Conservation (phyloP, 2,888 invertebrate species). For the Drosophila algonquin region DNA sequence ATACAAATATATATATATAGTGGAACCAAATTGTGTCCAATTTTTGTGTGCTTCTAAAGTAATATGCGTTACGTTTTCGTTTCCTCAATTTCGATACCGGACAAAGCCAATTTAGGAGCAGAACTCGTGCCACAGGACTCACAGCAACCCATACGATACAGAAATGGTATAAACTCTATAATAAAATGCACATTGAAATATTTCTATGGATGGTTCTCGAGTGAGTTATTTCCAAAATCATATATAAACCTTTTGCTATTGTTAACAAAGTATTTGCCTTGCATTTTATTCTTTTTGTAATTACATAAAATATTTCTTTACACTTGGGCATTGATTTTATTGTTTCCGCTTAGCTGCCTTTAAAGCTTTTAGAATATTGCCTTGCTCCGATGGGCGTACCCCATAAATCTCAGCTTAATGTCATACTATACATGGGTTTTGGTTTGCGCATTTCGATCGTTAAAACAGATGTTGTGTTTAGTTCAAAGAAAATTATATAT, state of each 20-base stretch:
- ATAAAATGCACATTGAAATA: neutral
- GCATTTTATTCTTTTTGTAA: conserved; percentile 3
- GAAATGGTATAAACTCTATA: neutral
- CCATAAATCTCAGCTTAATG: neutral
- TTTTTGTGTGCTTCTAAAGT: conserved; percentile 17
- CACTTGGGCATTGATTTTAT: conserved; percentile 11
- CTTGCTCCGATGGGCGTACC: neutral
- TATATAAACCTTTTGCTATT: conserved; percentile 10
- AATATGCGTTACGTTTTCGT: conserved; percentile 11
- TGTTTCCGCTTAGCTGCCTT: neutral
- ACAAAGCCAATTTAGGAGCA: conserved; percentile 29
- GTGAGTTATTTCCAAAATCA: conserved; percentile 7
- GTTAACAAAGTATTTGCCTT: conserved; percentile 10
- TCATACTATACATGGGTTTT: conserved; percentile 1
- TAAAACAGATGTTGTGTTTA: conserved; percentile 20
- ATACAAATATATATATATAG: conserved; percentile 5
- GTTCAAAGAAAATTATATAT: conserved; percentile 26
- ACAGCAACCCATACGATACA: neutral
- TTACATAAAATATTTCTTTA: conserved; percentile 14
- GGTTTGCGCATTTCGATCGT: conserved; percentile 8
- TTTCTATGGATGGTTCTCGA: neutral
- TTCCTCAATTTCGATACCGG: conserved; percentile 40
- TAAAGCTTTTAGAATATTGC: conserved; percentile 29
- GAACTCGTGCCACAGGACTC: neutral
- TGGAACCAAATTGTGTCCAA: conserved; percentile 11